A percentile compares a stretch with the other conserved stretches of the same genome.
Evolutionary conservation across 2,113 vertebrate genomes (phyloP).

Genomic region (Crocuta crocuta): DNA sequence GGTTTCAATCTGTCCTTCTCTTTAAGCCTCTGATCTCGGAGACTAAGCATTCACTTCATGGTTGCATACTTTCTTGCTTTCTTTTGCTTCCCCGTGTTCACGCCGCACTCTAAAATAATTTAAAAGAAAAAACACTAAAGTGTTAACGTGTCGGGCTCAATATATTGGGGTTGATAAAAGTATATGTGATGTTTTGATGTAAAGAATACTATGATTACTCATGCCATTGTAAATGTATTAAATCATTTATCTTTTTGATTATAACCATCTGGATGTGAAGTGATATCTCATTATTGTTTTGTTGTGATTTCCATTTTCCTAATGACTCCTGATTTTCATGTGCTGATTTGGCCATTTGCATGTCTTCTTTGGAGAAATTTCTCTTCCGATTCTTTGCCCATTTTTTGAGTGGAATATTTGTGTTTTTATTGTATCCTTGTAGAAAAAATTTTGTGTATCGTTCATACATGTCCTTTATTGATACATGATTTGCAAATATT

Average conservation of each 20-base stretch:
- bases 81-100: too few species aligned
- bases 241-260: not conserved
- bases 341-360: not conserved
- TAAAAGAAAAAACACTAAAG: not conserved
- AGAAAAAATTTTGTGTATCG: not conserved
- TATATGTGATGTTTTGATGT: not conserved
- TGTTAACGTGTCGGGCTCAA: not conserved
- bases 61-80: too few species aligned
- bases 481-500: not conserved
- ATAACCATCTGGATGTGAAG: not conserved
- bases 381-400: not conserved
- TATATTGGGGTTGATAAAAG: not conserved
- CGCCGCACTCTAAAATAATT: not conserved
- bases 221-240: not conserved
- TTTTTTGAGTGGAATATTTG: not conserved
- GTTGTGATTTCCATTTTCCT: conserved; percentile 2
- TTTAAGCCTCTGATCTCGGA: too few species aligned
- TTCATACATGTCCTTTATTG: not conserved
- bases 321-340: not conserved
- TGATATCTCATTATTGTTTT: not conserved
- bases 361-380: conserved; percentile 31
- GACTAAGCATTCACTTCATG: too few species aligned
- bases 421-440: not conserved
- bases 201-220: not conserved
- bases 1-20: too few species aligned